These are phyloP conservation scores for Cecidostiba fungosa DNA, from an alignment of 2,888 invertebrate species.

Conservation along the genomic window DNA sequence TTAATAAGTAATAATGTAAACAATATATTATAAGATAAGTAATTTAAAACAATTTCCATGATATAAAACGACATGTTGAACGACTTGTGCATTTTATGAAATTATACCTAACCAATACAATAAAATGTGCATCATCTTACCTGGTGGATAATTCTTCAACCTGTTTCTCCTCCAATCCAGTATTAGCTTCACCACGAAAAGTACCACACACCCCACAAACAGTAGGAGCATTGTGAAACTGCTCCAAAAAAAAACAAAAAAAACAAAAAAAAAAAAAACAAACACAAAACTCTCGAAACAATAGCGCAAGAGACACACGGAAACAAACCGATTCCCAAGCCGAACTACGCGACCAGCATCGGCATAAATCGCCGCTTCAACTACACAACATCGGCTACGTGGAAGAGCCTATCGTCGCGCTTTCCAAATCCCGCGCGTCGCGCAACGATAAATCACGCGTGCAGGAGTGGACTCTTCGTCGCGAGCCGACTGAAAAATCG, in stretches of 20 bases:
- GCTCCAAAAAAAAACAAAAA: neutral
- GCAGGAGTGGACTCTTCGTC: slow-evolving; percentile 11
- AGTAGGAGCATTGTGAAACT: slow-evolving; percentile 71
- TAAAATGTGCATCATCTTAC: slow-evolving; percentile 64
- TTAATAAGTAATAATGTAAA: too few relatives aligned
- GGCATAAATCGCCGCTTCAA: neutral
- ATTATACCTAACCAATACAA: too few relatives aligned
- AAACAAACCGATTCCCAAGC: neutral
- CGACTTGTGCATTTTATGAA: too few relatives aligned
- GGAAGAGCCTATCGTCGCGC: neutral
- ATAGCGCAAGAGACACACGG: neutral
- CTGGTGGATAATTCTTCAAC: slow-evolving; percentile 71
- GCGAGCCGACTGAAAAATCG: slow-evolving; percentile 21
- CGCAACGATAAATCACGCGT: slow-evolving; percentile 18
- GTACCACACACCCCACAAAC: slow-evolving; percentile 64
- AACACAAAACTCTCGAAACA: too few relatives aligned
- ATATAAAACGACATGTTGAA: too few relatives aligned
- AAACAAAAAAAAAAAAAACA: too few relatives aligned
- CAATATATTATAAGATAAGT: too few relatives aligned
- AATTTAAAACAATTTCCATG: too few relatives aligned
- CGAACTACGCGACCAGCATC: neutral
- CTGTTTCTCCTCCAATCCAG: slow-evolving; percentile 63
- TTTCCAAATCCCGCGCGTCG: slow-evolving; percentile 2
- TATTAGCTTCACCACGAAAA: slow-evolving; percentile 67
- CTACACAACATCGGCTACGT: neutral